Conservation (phyloP, 2,888 invertebrate species). For the Folsomia candida region DNA sequence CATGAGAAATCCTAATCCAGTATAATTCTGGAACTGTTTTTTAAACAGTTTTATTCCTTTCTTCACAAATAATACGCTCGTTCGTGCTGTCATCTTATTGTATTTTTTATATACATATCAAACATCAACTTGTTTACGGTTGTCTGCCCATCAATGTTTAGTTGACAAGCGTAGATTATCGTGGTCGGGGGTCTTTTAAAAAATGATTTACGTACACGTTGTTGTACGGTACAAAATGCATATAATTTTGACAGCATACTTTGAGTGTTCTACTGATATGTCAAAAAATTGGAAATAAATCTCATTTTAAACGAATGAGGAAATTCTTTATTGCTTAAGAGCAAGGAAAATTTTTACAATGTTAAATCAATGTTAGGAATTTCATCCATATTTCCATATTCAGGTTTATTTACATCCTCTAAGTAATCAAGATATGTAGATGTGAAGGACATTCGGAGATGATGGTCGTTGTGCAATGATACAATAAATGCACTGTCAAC, state of each 20-base stretch:
- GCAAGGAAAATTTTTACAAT: too few relatives aligned
- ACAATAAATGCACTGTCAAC: not conserved
- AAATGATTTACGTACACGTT: slow-evolving; percentile 6
- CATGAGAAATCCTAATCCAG: not conserved
- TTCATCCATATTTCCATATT: too few relatives aligned
- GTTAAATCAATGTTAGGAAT: too few relatives aligned
- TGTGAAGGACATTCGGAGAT: not conserved
- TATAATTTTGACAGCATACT: not conserved
- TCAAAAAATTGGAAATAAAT: not conserved
- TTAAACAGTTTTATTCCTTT: not conserved
- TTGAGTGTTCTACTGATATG: not conserved
- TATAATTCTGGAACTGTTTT: not conserved
- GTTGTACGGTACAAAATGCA: not conserved
- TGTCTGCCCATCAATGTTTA: slow-evolving; percentile 21
- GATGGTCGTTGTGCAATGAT: not conserved
- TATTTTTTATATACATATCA: not conserved
- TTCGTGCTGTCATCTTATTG: not conserved
- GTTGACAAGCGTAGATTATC: slow-evolving; percentile 30
- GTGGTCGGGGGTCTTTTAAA: slow-evolving; percentile 21
- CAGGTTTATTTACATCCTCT: too few relatives aligned
- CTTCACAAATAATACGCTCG: not conserved
- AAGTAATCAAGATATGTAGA: too few relatives aligned
- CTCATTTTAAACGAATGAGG: not conserved
- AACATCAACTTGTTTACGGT: slow-evolving; percentile 14
- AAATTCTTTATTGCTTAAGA: too few relatives aligned